Conservation (phyloP, 2,113 vertebrate species). For the Apistogramma diplotaenia region DNA sequence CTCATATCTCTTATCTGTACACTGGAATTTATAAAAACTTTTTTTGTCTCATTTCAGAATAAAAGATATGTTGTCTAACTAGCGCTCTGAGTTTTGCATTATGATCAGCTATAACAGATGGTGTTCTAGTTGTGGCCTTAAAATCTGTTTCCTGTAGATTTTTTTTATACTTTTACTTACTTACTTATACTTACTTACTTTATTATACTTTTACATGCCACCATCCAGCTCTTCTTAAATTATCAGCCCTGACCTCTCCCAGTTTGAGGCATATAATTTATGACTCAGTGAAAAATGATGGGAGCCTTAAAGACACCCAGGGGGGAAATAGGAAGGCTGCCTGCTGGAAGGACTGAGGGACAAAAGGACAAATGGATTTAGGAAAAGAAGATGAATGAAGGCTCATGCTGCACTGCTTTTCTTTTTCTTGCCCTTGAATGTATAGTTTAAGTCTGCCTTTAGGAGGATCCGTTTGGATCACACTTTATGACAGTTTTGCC, state of each 20-base stretch:
- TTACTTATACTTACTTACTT: too few species aligned
- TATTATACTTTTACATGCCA: not conserved
- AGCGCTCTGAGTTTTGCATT: not conserved
- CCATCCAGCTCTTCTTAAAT: not conserved
- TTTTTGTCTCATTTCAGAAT: too few species aligned
- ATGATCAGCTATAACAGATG: not conserved
- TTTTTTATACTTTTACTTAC: not conserved
- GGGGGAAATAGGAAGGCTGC: not conserved
- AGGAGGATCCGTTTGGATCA: not conserved
- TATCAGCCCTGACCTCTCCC: not conserved
- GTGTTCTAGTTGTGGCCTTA: not conserved
- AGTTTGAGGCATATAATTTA: not conserved
- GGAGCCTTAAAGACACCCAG: constrained; percentile 31
- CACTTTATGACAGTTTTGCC: not conserved
- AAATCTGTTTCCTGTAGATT: not conserved
- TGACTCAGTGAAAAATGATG: not conserved
- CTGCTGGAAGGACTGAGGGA: not conserved
- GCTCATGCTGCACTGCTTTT: not conserved
- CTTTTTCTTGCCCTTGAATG: not conserved
- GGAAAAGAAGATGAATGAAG: not conserved
- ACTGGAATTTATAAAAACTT: too few species aligned
- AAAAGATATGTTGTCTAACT: not conserved
- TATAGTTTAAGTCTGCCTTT: not conserved
- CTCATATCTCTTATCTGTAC: not conserved
- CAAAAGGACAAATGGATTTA: not conserved